Percentiles rank a stretch among this genome's conserved stretches.
Conservation (phyloP, 2,113 vertebrate species). For the Percina caprodes region DNA sequence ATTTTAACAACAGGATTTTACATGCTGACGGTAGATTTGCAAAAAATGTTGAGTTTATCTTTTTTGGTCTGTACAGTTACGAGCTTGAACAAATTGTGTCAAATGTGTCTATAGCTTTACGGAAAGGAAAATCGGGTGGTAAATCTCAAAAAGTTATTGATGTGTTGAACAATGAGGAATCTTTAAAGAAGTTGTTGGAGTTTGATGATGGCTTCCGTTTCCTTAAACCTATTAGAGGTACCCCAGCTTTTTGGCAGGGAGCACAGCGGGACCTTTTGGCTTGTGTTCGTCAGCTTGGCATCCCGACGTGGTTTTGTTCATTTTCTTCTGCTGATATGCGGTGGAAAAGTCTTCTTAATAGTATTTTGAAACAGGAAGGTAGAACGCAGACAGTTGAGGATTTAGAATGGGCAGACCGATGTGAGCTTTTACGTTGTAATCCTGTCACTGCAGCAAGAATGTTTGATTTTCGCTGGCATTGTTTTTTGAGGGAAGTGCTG, state of each 20-base stretch:
- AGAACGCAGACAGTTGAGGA: neutral
- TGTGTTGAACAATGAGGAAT: neutral
- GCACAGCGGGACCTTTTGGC: neutral
- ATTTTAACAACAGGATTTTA: neutral
- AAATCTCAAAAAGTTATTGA: fast-evolving
- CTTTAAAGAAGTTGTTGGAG: neutral
- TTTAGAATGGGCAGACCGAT: neutral
- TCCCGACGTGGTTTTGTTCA: neutral
- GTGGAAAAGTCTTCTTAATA: neutral
- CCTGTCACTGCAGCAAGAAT: slow-evolving; percentile 20
- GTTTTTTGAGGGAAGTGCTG: neutral
- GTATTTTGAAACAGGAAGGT: neutral
- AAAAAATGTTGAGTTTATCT: neutral
- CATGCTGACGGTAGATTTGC: neutral
- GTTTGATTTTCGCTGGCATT: slow-evolving; percentile 25
- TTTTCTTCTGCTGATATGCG: slow-evolving; percentile 1
- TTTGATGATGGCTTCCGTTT: neutral
- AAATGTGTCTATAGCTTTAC: neutral
- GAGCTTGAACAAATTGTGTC: neutral
- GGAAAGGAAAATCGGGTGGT: neutral
- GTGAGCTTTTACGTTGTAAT: neutral
- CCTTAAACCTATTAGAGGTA: neutral
- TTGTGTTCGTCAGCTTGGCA: neutral
- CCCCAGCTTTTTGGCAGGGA: neutral
- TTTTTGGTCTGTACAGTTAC: neutral